phyloP scores from a whole-genome alignment of 2,888 invertebrate genomes.

The Drosophila parthenogenetica region DNA sequence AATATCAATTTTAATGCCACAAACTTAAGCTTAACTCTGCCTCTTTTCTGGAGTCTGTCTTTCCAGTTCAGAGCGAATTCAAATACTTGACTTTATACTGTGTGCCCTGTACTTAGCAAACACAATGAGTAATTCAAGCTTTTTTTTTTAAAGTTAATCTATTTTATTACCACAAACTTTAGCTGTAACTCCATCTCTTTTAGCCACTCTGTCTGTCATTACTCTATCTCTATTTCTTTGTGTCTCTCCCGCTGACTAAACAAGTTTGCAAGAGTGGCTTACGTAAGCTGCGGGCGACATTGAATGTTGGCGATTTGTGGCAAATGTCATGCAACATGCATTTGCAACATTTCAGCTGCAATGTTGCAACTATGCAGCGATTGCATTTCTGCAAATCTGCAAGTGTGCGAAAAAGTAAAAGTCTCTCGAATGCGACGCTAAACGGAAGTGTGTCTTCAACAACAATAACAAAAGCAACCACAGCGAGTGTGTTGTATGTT shows the following conservation, averaged over 20 bases:
- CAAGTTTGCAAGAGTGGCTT: slow-evolving; percentile 61
- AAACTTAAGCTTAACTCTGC: no score
- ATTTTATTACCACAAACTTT: not conserved
- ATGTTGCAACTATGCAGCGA: slow-evolving; percentile 18
- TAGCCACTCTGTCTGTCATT: not conserved
- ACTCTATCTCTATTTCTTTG: not conserved
- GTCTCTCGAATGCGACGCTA: slow-evolving; percentile 44
- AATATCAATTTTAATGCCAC: no score
- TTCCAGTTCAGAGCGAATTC: slow-evolving; percentile 1
- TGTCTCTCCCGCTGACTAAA: slow-evolving; percentile 35
- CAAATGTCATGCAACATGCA: slow-evolving; percentile 71
- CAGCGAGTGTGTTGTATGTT: no score
- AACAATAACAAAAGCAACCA: not conserved
- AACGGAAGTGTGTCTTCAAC: slow-evolving; percentile 62
- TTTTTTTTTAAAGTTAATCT: no score
- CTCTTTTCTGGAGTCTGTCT: no score
- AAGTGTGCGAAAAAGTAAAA: slow-evolving; percentile 62
- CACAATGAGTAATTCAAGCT: no score
- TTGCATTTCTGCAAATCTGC: slow-evolving; percentile 51
- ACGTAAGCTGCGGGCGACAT: slow-evolving; percentile 68
- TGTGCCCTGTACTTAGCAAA: no score
- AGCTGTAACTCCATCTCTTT: not conserved
- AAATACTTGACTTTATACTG: not conserved
- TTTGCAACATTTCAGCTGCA: slow-evolving; percentile 42
- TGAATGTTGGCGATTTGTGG: slow-evolving; percentile 67